A percentile compares a stretch with the other conserved stretches of the same genome.
These are phyloP conservation scores for Poecilia latipinna DNA, from an alignment of 2,113 vertebrate genomes.

Conservation along the genomic window DNA sequence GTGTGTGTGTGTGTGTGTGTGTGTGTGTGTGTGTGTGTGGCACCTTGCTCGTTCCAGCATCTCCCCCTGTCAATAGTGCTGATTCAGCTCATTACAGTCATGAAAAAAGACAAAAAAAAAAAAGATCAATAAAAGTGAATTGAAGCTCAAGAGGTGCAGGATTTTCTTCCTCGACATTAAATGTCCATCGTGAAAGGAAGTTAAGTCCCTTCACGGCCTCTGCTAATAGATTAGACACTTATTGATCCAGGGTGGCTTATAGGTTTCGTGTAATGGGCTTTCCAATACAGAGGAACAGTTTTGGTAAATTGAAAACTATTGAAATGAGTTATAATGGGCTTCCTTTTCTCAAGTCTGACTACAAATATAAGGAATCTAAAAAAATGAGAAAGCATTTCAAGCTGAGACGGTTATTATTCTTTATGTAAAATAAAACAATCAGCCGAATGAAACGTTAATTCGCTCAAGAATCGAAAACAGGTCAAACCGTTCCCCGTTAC, in stretches of 20 bases:
- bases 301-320: conserved; percentile 9
- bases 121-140: conserved; percentile 47
- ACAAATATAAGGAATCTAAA: neutral
- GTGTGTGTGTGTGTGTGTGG: neutral
- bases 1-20: neutral
- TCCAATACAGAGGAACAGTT: neutral
- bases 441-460: neutral
- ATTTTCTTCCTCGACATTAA: conserved; percentile 22
- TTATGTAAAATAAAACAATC: neutral
- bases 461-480: neutral
- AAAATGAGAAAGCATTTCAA: neutral
- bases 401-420: neutral
- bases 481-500: neutral
- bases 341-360: neutral
- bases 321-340: conserved; percentile 1
- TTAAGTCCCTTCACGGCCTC: conserved; percentile 13
- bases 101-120: neutral
- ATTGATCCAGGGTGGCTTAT: conserved; percentile 52
- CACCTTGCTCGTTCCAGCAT: conserved; percentile 10
- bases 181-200: conserved; percentile 26
- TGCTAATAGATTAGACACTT: conserved; percentile 33
- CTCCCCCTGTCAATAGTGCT: conserved; percentile 23
- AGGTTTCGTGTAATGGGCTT: conserved; percentile 17
- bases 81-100: conserved; percentile 18
- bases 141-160: neutral